These are phyloP conservation scores for Takifugu bimaculatus DNA, from an alignment of 2,113 vertebrate genomes.

Conservation along the genomic window DNA sequence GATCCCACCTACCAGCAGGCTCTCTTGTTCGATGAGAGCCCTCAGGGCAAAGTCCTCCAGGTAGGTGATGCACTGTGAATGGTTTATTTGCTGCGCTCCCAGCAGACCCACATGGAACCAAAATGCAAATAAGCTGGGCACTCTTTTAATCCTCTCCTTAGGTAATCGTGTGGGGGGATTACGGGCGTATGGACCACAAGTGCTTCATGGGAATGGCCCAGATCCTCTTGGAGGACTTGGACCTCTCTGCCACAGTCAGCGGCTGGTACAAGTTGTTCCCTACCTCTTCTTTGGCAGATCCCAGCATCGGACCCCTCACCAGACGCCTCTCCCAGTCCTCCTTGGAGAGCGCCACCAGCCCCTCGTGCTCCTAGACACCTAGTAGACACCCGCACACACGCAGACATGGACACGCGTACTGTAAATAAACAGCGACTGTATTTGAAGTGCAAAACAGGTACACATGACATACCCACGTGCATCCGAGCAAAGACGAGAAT, in stretches of 20 bases:
- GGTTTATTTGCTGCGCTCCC: no score
- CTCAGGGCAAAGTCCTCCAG: conserved; percentile 96
- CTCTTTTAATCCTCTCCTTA: conserved; percentile 42
- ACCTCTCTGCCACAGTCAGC: conserved; percentile 82
- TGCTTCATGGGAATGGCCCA: conserved; percentile 99
- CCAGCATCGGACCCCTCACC: conserved; percentile 89
- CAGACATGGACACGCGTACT: conserved; percentile 51
- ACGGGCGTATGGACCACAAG: conserved; percentile 98
- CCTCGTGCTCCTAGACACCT: conserved; percentile 84
- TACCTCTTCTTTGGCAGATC: conserved; percentile 94
- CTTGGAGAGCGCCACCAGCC: conserved; percentile 95
- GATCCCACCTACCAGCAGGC: conserved; percentile 94
- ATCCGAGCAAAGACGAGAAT: conserved; percentile 17
- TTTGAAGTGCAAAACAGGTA: conserved; percentile 44
- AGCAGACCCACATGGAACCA: no score
- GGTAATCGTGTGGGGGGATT: conserved; percentile 99
- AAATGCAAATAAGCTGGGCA: no score
- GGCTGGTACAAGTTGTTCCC: conserved; percentile 99
- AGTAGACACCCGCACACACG: conserved; percentile 20
- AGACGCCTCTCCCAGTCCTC: conserved; percentile 96
- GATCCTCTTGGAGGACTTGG: conserved; percentile 95
- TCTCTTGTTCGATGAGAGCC: conserved; percentile 93
- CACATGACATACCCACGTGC: conserved; percentile 20
- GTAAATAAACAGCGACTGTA: conserved; percentile 57
- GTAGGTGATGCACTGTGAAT: conserved; percentile 52